Conservation (phyloP, 2,797 vertebrate genomes). For the Falco rusticolus region DNA sequence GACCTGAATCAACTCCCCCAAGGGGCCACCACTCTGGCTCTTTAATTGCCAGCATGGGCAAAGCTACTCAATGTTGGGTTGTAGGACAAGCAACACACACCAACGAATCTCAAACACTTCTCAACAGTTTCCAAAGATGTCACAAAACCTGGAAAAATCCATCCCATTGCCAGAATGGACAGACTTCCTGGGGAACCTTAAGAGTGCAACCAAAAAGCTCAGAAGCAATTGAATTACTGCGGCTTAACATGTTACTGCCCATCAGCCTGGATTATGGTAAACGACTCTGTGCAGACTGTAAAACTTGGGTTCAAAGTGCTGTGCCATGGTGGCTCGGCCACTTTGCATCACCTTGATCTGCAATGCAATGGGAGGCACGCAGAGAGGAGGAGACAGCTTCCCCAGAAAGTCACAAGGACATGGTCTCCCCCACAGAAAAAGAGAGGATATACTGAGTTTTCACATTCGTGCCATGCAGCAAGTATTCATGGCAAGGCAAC, state of each 20-base stretch:
- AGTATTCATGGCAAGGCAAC: not conserved
- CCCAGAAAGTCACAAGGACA: not conserved
- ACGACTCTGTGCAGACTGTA: fast-evolving
- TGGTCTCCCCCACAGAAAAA: fast-evolving
- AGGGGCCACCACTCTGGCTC: not conserved
- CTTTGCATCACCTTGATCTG: not conserved
- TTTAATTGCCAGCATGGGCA: not conserved
- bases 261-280: not conserved
- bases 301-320: not conserved
- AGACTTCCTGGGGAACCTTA: not conserved
- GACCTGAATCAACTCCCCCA: not conserved
- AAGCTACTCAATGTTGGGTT: fast-evolving
- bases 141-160: not conserved
- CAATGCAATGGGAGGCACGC: not conserved
- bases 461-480: not conserved
- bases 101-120: fast-evolving
- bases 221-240: not conserved
- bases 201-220: not conserved
- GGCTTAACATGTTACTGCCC: not conserved
- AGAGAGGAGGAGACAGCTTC: not conserved
- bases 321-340: not conserved
- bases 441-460: not conserved
- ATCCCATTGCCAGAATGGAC: not conserved
- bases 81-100: not conserved
- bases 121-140: not conserved